Conservation (phyloP, 2,888 invertebrate species). For the Timandra comae region DNA sequence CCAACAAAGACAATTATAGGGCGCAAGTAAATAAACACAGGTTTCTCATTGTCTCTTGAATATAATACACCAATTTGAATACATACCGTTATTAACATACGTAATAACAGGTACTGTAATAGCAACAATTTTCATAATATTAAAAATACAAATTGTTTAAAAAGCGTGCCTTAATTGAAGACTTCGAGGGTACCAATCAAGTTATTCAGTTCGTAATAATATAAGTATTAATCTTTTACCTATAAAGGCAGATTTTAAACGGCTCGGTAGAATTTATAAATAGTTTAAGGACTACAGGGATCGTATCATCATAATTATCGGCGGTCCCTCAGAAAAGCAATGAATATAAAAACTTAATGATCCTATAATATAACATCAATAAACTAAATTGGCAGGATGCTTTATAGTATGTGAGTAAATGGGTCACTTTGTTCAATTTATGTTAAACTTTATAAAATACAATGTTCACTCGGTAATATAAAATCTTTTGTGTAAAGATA, state of each 20-base stretch:
- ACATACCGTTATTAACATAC: constrained; percentile 31
- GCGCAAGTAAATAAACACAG: constrained; percentile 27
- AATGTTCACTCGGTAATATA: constrained; percentile 3
- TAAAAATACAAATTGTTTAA: constrained; percentile 33
- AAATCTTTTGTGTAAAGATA: constrained; percentile 6
- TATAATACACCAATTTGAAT: constrained; percentile 23
- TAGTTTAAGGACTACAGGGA: constrained; percentile 59
- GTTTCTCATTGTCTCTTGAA: constrained; percentile 27
- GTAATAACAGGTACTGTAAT: constrained; percentile 34
- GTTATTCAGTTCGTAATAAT: constrained; percentile 42
- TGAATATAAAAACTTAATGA: constrained; percentile 68
- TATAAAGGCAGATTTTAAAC: constrained; percentile 53
- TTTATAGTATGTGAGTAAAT: constrained; percentile 42
- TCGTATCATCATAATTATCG: constrained; percentile 65
- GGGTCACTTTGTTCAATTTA: constrained; percentile 46
- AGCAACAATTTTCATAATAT: constrained; percentile 31
- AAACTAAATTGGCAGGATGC: constrained; percentile 72
- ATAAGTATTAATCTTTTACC: constrained; percentile 38
- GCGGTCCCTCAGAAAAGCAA: constrained; percentile 52
- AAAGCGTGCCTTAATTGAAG: constrained; percentile 38
- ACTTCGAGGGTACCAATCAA: constrained; percentile 46
- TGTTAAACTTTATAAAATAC: constrained; percentile 24
- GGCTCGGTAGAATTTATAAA: constrained; percentile 62
- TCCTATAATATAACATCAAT: constrained; percentile 67
- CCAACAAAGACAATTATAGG: constrained; percentile 31